A percentile compares a stretch with the other conserved stretches of the same genome.
These are phyloP conservation scores for Diachasma alloeum DNA, from an alignment of 1,140 invertebrate species.

Conservation along the genomic window DNA sequence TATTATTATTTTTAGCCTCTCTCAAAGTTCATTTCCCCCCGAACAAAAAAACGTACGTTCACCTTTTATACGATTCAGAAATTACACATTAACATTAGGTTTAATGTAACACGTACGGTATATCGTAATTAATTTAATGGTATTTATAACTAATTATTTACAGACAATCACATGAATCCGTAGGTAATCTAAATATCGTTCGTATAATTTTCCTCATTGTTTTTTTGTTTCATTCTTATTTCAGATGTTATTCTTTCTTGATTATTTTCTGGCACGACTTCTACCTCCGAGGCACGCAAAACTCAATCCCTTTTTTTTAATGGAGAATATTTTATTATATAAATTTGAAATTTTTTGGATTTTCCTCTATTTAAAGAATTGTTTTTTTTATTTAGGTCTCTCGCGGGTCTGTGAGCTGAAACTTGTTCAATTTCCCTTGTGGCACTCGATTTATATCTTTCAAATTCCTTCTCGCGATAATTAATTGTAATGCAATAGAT, in stretches of 20 bases:
- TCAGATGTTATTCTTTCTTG: not conserved
- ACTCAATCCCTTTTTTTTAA: not conserved
- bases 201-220: conserved; percentile 40
- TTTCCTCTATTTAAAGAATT: not conserved
- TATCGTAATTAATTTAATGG: conserved; percentile 63
- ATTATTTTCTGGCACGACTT: conserved; percentile 15
- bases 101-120: conserved; percentile 64
- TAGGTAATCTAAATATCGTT: conserved; percentile 62
- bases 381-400: not conserved
- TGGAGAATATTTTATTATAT: not conserved
- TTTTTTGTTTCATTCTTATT: conserved; percentile 3
- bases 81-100: conserved; percentile 60
- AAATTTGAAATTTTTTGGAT: not conserved
- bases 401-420: conserved; percentile 56
- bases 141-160: conserved; percentile 60
- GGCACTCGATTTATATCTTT: conserved; percentile 30
- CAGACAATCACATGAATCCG: conserved; percentile 65
- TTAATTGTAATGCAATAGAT: not conserved
- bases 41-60: not conserved
- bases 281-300: not conserved
- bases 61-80: conserved; percentile 54
- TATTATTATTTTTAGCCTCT: conserved; percentile 17
- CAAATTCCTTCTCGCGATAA: not conserved
- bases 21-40: not conserved
- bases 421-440: conserved; percentile 60